phyloP scores from a whole-genome alignment of 2,888 invertebrate genomes.

The Suillia variegata region DNA sequence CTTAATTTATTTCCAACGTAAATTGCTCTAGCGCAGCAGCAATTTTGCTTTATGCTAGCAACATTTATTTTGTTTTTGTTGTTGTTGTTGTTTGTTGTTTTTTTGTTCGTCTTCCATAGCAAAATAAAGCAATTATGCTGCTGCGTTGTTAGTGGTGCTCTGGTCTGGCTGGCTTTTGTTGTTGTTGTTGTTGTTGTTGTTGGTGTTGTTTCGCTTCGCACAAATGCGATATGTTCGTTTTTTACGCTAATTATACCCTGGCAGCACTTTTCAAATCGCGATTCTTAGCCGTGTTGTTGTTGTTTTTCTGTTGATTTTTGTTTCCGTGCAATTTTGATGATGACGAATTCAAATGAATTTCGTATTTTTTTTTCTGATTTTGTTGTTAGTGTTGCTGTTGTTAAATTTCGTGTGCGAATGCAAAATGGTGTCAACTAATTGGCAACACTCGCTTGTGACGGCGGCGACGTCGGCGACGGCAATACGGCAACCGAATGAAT shows the following conservation, averaged over 20 bases:
- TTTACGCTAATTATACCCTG: not conserved
- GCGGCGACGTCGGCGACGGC: constrained; percentile 28
- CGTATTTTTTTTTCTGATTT: constrained; percentile 9
- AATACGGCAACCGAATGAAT: too few relatives aligned
- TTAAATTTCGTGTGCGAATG: not conserved
- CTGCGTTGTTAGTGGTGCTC: not conserved
- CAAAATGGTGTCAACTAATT: constrained; percentile 56
- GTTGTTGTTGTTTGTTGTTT: too few relatives aligned
- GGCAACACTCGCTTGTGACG: constrained; percentile 46
- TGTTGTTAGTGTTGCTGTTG: not conserved
- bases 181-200: not conserved
- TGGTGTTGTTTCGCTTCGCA: not conserved
- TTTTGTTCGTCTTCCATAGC: too few relatives aligned
- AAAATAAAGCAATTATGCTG: constrained; percentile 33
- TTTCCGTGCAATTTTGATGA: constrained; percentile 18
- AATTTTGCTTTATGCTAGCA: too few relatives aligned
- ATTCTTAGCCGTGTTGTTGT: too few relatives aligned
- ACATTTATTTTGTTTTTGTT: too few relatives aligned
- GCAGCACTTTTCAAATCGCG: not conserved
- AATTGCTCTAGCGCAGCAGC: too few relatives aligned
- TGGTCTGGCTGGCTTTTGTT: too few relatives aligned
- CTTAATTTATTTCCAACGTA: too few relatives aligned
- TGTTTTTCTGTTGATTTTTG: constrained; percentile 3
- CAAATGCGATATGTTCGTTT: not conserved
- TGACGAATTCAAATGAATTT: constrained; percentile 35